phyloP scores from a whole-genome alignment of 2,113 vertebrate genomes.

The Lophochroa leadbeateri region DNA sequence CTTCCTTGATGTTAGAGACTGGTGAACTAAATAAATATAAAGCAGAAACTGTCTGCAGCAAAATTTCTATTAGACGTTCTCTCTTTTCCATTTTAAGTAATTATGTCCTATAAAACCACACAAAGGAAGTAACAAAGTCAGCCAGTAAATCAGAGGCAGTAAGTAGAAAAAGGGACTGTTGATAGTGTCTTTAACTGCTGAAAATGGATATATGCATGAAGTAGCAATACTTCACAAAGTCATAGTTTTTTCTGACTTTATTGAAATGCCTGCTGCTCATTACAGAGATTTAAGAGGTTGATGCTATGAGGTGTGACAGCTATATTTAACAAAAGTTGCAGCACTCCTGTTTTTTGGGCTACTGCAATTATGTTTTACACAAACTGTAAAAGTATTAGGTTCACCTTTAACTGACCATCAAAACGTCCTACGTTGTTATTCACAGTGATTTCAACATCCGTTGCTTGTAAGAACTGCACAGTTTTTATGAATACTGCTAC shows the following conservation, averaged over 20 bases:
- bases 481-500: neutral
- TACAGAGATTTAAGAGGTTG: constrained; percentile 48
- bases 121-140: constrained; percentile 48
- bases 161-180: constrained; percentile 6
- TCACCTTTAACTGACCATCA: neutral
- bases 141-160: constrained; percentile 42
- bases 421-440: neutral
- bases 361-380: neutral
- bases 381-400: neutral
- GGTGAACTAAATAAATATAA: constrained; percentile 30
- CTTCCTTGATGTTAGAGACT: neutral
- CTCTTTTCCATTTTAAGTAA: constrained; percentile 24
- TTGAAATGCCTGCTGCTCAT: constrained; percentile 24
- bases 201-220: neutral
- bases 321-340: neutral
- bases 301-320: neutral
- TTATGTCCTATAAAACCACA: constrained; percentile 23
- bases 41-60: constrained; percentile 24
- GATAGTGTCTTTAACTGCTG: constrained; percentile 17
- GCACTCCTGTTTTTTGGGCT: neutral
- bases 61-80: constrained; percentile 9
- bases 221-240: neutral
- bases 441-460: neutral
- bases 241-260: constrained; percentile 25
- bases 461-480: neutral